A percentile compares a stretch with the other conserved stretches of the same genome.
Conservation (phyloP, 2,888 invertebrate genomes). For the Harpalus rubripes region DNA sequence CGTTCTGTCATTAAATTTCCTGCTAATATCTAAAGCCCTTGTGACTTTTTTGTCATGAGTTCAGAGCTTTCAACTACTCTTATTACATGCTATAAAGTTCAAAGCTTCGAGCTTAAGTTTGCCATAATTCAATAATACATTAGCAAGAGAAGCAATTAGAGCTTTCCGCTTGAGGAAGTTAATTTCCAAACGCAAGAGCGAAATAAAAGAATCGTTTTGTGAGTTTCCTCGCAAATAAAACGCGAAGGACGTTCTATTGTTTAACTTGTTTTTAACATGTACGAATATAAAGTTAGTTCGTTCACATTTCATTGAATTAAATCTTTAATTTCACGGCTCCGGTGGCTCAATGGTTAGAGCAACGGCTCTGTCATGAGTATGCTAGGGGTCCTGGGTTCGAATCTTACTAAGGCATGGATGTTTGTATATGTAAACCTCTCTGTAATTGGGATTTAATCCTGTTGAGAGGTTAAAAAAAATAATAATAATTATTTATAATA, state of each 20-base stretch:
- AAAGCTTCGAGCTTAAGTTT: conserved; percentile 53
- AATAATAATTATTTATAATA: not conserved
- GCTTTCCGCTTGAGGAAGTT: conserved; percentile 50
- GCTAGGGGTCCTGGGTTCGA: too few species aligned
- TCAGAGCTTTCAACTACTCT: conserved; percentile 40
- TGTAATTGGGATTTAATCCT: too few species aligned
- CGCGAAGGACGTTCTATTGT: conserved; percentile 15
- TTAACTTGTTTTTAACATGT: not conserved
- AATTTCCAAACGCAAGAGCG: conserved; percentile 36
- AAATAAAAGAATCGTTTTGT: conserved; percentile 51
- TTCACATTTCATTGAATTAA: not conserved
- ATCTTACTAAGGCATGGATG: too few species aligned
- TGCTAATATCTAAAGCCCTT: not conserved
- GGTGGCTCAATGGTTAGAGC: too few species aligned
- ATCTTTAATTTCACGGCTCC: not conserved
- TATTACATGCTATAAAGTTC: conserved; percentile 51
- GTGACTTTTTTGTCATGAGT: conserved; percentile 25
- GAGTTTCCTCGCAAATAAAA: conserved; percentile 32
- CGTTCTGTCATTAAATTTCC: conserved; percentile 16
- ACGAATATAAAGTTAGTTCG: not conserved
- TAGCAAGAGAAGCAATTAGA: conserved; percentile 53
- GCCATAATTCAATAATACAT: conserved; percentile 64
- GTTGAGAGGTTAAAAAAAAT: too few species aligned
- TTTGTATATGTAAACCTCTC: too few species aligned
- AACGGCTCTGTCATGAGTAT: too few species aligned